phyloP scores from a whole-genome alignment of 2,113 vertebrate genomes.

The Caretta caretta region DNA sequence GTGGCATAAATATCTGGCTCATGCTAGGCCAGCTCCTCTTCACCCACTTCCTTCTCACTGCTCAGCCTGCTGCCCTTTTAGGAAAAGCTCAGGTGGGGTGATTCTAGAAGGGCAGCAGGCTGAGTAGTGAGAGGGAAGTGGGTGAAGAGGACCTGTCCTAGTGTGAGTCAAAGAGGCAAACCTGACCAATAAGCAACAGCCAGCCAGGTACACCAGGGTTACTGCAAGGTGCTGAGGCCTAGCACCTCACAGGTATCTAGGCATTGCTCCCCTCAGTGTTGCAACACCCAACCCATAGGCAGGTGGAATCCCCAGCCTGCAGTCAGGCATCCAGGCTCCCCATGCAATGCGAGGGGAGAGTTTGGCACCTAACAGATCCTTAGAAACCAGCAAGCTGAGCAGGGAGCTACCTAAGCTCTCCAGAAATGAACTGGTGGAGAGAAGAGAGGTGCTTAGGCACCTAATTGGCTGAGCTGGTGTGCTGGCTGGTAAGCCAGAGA shows the following conservation, averaged over 20 bases:
- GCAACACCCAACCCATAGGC: not conserved
- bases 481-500: not conserved
- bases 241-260: not conserved
- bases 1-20: not conserved
- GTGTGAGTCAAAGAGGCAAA: not conserved
- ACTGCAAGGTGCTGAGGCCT: not conserved
- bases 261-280: too few relatives aligned
- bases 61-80: not conserved
- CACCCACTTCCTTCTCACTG: not conserved
- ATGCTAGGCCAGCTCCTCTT: not conserved
- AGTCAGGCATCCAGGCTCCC: not conserved
- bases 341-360: not conserved
- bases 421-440: not conserved
- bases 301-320: not conserved
- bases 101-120: not conserved
- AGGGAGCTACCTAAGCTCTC: not conserved
- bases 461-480: not conserved
- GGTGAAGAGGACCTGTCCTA: not conserved
- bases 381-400: not conserved
- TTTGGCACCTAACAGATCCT: not conserved
- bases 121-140: not conserved
- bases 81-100: not conserved
- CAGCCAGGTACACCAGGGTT: accelerated
- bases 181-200: not conserved
- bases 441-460: not conserved